Conservation (phyloP, 2,113 vertebrate genomes). For the Dasyornis broadbenti region DNA sequence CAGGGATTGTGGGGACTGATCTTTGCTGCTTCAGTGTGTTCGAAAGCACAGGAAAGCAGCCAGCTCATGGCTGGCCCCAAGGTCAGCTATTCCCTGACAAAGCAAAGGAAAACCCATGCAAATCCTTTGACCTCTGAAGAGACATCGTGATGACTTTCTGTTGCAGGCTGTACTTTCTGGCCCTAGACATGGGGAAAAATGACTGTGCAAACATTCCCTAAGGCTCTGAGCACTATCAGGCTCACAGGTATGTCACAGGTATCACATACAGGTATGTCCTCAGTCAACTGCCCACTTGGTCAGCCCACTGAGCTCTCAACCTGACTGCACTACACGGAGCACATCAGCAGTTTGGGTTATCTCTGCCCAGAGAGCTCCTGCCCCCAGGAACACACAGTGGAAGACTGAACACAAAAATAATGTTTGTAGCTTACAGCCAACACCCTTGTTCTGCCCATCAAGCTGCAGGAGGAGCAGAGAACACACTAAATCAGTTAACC, state of each 20-base stretch:
- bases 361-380: neutral
- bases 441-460: neutral
- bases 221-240: fast-evolving
- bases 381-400: neutral
- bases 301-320: neutral
- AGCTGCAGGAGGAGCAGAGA: neutral
- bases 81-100: neutral
- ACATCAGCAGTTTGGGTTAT: neutral
- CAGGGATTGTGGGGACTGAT: neutral
- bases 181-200: neutral
- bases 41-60: neutral
- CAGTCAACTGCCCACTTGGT: neutral
- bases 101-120: neutral
- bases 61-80: neutral
- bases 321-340: neutral
- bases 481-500: neutral
- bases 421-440: neutral
- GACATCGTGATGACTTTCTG: neutral
- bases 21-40: neutral
- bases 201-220: neutral
- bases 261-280: neutral
- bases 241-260: no score
- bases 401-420: neutral
- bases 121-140: neutral
- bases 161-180: neutral